These are phyloP conservation scores for Ardeotis arabs DNA, from an alignment of 2,113 vertebrate genomes.

Conservation along the genomic window DNA sequence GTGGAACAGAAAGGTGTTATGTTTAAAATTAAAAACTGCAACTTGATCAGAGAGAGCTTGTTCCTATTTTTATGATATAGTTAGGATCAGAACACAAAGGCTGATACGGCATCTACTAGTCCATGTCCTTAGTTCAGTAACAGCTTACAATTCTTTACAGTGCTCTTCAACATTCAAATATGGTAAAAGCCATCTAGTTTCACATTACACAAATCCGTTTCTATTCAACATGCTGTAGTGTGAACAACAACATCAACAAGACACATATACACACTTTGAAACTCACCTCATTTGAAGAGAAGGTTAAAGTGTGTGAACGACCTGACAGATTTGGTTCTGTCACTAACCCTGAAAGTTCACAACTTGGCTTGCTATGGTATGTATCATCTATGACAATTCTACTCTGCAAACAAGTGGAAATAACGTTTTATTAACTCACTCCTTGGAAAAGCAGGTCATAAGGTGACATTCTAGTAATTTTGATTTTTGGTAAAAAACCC, in stretches of 20 bases:
- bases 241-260: constrained; percentile 63
- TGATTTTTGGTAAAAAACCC: neutral
- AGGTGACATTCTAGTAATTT: constrained; percentile 48
- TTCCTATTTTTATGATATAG: neutral
- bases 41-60: neutral
- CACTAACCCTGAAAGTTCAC: constrained; percentile 91
- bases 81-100: neutral
- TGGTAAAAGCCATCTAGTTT: neutral
- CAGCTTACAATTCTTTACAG: neutral
- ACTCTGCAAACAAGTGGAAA: constrained; percentile 92
- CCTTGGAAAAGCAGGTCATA: constrained; percentile 52
- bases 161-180: constrained; percentile 14
- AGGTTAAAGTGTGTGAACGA: constrained; percentile 93
- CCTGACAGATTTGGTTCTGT: constrained; percentile 92
- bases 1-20: neutral
- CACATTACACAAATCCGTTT: constrained; percentile 20
- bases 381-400: constrained; percentile 93
- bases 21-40: neutral
- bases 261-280: constrained; percentile 74
- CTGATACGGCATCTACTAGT: neutral
- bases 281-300: constrained; percentile 96
- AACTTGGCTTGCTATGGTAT: constrained; percentile 85
- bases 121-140: neutral
- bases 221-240: constrained; percentile 43
- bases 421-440: constrained; percentile 84